These are phyloP conservation scores for Luffia ferchaultella DNA, from an alignment of 2,888 invertebrate species.

Conservation along the genomic window DNA sequence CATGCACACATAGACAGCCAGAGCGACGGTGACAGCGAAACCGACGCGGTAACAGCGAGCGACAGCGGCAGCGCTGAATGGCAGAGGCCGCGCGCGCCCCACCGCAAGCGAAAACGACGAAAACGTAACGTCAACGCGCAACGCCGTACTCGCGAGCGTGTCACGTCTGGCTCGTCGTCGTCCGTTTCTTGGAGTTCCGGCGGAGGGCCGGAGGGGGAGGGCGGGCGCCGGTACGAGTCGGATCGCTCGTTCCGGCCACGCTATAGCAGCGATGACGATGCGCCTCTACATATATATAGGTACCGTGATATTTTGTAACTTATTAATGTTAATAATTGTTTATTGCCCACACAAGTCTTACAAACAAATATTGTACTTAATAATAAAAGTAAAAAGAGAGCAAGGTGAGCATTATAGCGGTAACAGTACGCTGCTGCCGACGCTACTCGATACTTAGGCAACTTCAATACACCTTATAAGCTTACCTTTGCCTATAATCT, in stretches of 20 bases:
- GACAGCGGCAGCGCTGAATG: slow-evolving; percentile 8
- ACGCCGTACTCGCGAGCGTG: slow-evolving; percentile 24
- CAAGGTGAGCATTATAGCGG: no score
- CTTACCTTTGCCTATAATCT: no score
- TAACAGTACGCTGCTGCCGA: no score
- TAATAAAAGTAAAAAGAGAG: no score
- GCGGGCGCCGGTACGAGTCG: slow-evolving; percentile 39
- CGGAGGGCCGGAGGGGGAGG: slow-evolving; percentile 13
- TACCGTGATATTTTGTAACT: no score
- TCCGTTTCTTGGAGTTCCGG: slow-evolving; percentile 15
- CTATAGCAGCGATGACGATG: slow-evolving; percentile 46
- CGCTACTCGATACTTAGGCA: no score
- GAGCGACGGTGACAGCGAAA: slow-evolving; percentile 14
- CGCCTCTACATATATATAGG: slow-evolving; percentile 41
- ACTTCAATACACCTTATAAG: no score
- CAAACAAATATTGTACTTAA: no score
- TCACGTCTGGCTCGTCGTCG: slow-evolving; percentile 15
- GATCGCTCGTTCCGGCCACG: slow-evolving; percentile 51
- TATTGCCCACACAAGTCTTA: no score
- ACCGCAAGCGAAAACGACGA: neutral
- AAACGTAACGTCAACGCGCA: slow-evolving; percentile 23
- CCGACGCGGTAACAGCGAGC: slow-evolving; percentile 8
- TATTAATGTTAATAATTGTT: no score
- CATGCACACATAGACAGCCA: slow-evolving; percentile 8
- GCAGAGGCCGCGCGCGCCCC: slow-evolving; percentile 8